phyloP scores from a whole-genome alignment of 2,113 vertebrate genomes.

The Zeus faber region DNA sequence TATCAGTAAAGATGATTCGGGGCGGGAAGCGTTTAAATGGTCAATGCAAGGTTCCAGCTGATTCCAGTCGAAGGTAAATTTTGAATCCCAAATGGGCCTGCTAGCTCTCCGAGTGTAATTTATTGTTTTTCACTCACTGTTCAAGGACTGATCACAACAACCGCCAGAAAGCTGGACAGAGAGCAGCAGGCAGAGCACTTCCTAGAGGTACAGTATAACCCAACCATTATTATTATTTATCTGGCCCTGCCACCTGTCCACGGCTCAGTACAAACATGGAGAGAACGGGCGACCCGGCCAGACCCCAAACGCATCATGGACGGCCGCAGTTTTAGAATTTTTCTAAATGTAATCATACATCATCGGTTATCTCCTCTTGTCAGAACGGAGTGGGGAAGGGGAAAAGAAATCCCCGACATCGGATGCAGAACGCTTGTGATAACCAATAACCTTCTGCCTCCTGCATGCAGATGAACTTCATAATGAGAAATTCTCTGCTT shows the following conservation, averaged over 20 bases:
- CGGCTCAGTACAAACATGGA: slow-evolving; percentile 50
- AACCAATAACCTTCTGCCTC: slow-evolving; percentile 49
- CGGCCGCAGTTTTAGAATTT: slow-evolving; percentile 54
- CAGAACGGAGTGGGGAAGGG: too few species aligned
- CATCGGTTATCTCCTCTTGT: slow-evolving; percentile 66
- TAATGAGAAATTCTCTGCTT: slow-evolving; percentile 57
- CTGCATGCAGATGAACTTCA: slow-evolving; percentile 69
- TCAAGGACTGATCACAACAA: slow-evolving; percentile 94
- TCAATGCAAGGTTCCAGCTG: too few species aligned
- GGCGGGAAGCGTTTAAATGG: too few species aligned
- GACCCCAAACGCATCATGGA: slow-evolving; percentile 58
- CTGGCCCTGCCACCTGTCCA: slow-evolving; percentile 49
- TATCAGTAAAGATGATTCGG: too few species aligned
- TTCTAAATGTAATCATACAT: slow-evolving; percentile 67
- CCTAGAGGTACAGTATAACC: slow-evolving; percentile 84
- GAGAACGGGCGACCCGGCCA: slow-evolving; percentile 55
- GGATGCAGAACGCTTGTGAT: slow-evolving; percentile 62
- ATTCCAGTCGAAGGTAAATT: too few species aligned
- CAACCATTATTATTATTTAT: slow-evolving; percentile 50
- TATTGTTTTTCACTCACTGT: slow-evolving; percentile 20
- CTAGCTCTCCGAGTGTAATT: too few species aligned
- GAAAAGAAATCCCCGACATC: too few species aligned
- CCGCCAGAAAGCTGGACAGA: slow-evolving; percentile 92
- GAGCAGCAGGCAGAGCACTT: slow-evolving; percentile 97
- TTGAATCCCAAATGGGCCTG: too few species aligned